Conservation (phyloP, 2,113 vertebrate species). For the Corvus hawaiiensis region DNA sequence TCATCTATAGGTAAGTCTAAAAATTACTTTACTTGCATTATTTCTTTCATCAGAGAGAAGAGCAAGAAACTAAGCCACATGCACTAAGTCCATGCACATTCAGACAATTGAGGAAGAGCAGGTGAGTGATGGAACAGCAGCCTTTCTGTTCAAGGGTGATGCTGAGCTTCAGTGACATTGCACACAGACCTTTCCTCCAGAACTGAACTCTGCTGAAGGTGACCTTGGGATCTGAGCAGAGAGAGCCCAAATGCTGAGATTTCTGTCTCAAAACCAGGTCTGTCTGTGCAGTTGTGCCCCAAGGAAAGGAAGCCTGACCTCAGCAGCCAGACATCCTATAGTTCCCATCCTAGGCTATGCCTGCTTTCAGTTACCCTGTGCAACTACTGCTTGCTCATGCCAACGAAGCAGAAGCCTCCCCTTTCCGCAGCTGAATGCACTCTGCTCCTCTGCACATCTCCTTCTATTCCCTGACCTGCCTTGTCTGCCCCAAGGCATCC, state of each 20-base stretch:
- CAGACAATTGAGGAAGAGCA: not conserved
- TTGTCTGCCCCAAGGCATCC: not conserved
- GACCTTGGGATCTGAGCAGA: not conserved
- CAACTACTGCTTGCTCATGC: not conserved
- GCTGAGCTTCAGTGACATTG: not conserved
- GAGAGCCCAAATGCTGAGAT: not conserved
- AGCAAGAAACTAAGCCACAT: not conserved
- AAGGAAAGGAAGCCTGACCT: not conserved
- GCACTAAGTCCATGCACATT: not conserved
- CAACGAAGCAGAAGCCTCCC: not conserved
- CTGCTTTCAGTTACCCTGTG: not conserved
- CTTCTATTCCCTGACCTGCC: not conserved
- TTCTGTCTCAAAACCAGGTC: not conserved
- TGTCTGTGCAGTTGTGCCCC: not conserved
- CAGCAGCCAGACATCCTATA: not conserved
- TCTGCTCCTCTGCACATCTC: not conserved
- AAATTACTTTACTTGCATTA: not conserved
- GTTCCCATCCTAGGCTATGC: not conserved
- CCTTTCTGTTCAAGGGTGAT: not conserved
- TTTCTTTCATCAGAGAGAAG: not conserved
- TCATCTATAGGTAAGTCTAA: not conserved
- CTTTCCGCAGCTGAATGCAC: not conserved
- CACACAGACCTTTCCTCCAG: not conserved
- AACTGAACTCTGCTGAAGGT: not conserved
- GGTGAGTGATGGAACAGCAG: not conserved